These are phyloP conservation scores for Otocyon megalotis DNA, from an alignment of 2,113 vertebrate species.

Conservation along the genomic window DNA sequence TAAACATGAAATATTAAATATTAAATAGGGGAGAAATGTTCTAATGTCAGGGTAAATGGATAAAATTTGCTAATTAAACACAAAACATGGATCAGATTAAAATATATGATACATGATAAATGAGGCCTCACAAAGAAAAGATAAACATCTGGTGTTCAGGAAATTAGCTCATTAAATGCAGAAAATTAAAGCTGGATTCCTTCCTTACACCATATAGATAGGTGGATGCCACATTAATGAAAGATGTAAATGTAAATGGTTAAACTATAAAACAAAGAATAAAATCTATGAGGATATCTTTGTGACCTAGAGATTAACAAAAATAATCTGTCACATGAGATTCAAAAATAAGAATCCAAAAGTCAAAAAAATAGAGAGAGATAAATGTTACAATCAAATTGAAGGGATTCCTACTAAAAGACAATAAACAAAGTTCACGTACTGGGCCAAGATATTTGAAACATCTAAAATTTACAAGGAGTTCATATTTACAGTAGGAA, in stretches of 20 bases:
- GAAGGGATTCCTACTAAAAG: not conserved
- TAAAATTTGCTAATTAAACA: not conserved
- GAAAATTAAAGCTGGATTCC: not conserved
- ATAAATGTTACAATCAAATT: not conserved
- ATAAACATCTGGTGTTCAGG: not conserved
- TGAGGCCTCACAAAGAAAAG: not conserved
- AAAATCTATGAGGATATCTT: not conserved
- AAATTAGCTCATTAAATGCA: constrained; percentile 31
- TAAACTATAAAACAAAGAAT: not conserved
- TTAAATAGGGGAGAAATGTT: not conserved
- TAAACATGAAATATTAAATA: not conserved
- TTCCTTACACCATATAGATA: not conserved
- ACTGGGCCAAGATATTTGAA: not conserved
- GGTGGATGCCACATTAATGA: not conserved
- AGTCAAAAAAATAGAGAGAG: not conserved
- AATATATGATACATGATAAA: constrained; percentile 8
- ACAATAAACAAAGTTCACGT: not conserved
- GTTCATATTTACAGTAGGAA: not conserved
- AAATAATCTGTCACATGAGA: not conserved
- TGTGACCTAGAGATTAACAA: not conserved
- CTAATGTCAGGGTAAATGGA: not conserved
- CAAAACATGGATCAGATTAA: not conserved
- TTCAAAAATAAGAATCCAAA: constrained; percentile 18
- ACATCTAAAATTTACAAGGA: not conserved
- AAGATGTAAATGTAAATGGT: not conserved